Evolutionary conservation across 1,140 invertebrate species (phyloP), one percentile per base, ranked within the genome.

Genomic region (Lasaia peninsularis): DNA sequence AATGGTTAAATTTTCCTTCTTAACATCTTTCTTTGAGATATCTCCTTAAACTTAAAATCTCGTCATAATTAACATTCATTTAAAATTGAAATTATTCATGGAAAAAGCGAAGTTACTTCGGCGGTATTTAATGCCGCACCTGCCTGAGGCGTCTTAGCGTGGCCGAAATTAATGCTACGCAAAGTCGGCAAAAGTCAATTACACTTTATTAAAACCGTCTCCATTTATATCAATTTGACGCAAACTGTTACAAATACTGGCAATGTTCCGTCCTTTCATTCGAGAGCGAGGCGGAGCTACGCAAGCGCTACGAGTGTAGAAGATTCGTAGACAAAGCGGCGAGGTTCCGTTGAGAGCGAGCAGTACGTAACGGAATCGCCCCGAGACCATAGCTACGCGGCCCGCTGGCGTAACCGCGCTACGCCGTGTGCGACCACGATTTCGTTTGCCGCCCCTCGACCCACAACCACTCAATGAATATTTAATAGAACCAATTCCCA

Each of bases 201-300:
- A 88, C 80, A 86, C 80, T 88, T 88, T 88, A 88, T 88, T 88
- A 88, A 88, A 88, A 88, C 85, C 85, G 80, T 88, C 85, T 88
- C 80, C 81, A 88, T 88, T 86, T 86, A 88, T 86, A 88, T 88
- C 83, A 88, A 88, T 88, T 88, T 88, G 86, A 86, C 80, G 82
- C 85, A 88, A 88, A 88, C 86, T 86, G 86, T 86, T 88, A 88
- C 86, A 88, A 88, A 88, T 88, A 88, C 86, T 88, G 82, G 80
- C 81, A 86, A 86, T 86, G 86, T 86, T 85, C 82, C 72, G 80
- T 86, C 80, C 82, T 88, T 86, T 88, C 80, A 83, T 84, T 76
- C 71, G 76, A 78, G 72, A 71, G 70, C 69, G 79, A 79, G 81
- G 81, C 76, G 82, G 84, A 69, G 78, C 79, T 82, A 88, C 86